Percentiles rank a stretch among this genome's conserved stretches.
Evolutionary conservation across 2,888 invertebrate species (phyloP).

Genomic region (Prosapia bicincta): DNA sequence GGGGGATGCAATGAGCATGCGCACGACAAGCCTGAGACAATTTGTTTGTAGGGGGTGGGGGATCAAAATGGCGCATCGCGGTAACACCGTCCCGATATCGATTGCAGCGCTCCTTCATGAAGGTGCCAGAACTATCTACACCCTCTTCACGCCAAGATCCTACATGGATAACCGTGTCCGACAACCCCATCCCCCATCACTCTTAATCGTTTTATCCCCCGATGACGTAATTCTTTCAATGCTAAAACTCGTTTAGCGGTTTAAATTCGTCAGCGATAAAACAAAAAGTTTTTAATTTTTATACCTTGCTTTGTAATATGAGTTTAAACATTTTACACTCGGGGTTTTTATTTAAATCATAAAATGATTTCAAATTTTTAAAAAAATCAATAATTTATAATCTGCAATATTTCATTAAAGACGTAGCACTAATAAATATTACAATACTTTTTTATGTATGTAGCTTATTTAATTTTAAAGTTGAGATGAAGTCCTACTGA

Average conservation of each 20-base stretch:
- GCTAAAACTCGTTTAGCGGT: background rate
- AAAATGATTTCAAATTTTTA: too few relatives aligned
- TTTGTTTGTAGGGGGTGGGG: slow-evolving; percentile 19
- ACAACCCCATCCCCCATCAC: background rate
- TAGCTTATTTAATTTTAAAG: too few relatives aligned
- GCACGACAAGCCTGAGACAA: background rate
- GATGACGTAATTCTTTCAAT: background rate
- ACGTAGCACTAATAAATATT: too few relatives aligned
- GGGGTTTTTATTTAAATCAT: too few relatives aligned
- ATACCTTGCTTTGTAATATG: too few relatives aligned
- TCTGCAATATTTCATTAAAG: too few relatives aligned
- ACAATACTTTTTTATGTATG: too few relatives aligned
- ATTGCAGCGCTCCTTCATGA: slow-evolving; percentile 12
- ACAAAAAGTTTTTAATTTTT: too few relatives aligned
- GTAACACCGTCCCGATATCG: slow-evolving; percentile 9
- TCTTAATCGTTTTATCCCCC: background rate
- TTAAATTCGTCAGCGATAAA: background rate
- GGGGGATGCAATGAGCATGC: slow-evolving; percentile 13
- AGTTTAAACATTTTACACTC: too few relatives aligned
- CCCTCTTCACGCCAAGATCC: slow-evolving; percentile 13
- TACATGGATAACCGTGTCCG: slow-evolving; percentile 17
- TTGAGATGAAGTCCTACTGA: too few relatives aligned
- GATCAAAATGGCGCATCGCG: slow-evolving; percentile 22
- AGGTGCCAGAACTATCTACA: slow-evolving; percentile 14
- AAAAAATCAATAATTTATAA: too few relatives aligned